A percentile compares a stretch with the other conserved stretches of the same genome.
Evolutionary conservation across 2,797 vertebrate genomes (phyloP).

Genomic region (Cirrhinus mrigala): DNA sequence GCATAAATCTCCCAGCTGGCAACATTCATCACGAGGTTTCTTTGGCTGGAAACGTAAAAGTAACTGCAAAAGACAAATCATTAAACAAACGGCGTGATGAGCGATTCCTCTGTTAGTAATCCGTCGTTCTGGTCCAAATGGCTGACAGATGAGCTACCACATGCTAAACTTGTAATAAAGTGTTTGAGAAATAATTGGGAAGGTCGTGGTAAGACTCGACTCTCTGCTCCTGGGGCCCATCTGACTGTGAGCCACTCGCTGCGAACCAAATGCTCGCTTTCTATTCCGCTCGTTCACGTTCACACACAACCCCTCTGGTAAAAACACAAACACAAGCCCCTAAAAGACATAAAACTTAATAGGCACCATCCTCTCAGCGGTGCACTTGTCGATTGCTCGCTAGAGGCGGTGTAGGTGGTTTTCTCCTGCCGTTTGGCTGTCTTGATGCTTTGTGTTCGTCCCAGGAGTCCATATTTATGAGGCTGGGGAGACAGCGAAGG

Average conservation of each 20-base stretch:
- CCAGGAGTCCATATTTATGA: slow-evolving; percentile 81
- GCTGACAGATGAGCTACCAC: slow-evolving; percentile 83
- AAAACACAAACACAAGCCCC: slow-evolving; percentile 65
- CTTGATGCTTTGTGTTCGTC: slow-evolving; percentile 78
- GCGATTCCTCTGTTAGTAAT: slow-evolving; percentile 73
- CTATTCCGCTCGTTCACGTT: background rate
- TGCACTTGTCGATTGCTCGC: slow-evolving; percentile 80
- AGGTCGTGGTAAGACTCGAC: slow-evolving; percentile 80
- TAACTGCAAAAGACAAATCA: slow-evolving; percentile 61
- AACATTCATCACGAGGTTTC: slow-evolving; percentile 25
- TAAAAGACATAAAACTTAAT: slow-evolving; percentile 56
- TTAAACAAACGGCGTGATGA: slow-evolving; percentile 76
- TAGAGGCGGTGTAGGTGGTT: slow-evolving; percentile 76
- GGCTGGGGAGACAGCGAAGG: slow-evolving; percentile 57
- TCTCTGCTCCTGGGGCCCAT: slow-evolving; percentile 71
- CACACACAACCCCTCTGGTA: slow-evolving; percentile 31
- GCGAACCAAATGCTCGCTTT: slow-evolving; percentile 41
- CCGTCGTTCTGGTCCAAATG: slow-evolving; percentile 64
- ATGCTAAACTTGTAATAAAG: slow-evolving; percentile 85
- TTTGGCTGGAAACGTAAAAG: slow-evolving; percentile 43
- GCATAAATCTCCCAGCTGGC: slow-evolving; percentile 49
- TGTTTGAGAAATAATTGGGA: slow-evolving; percentile 87
- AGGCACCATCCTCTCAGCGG: slow-evolving; percentile 79
- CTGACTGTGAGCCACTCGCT: slow-evolving; percentile 65
- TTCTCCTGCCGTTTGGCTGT: slow-evolving; percentile 81